phyloP scores from a whole-genome alignment of 2,888 invertebrate genomes.

The Euphydryas editha region DNA sequence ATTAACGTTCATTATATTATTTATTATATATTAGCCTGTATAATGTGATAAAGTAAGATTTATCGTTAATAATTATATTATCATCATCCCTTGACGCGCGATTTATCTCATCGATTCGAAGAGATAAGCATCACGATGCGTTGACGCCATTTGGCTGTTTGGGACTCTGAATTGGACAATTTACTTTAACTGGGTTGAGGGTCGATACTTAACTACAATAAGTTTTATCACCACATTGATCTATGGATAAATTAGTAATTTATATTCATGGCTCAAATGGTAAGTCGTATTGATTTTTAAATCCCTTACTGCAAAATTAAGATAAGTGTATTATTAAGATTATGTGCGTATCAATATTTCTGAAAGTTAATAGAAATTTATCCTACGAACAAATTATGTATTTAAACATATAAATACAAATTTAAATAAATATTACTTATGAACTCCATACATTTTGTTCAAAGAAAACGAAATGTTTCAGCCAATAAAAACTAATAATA shows the following conservation, averaged over 20 bases:
- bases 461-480: neutral
- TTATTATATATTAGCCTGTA: neutral
- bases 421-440: neutral
- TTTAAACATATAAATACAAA: neutral
- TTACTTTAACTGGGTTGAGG: slow-evolving; percentile 70
- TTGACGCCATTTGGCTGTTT: slow-evolving; percentile 78
- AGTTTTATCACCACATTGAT: slow-evolving; percentile 67
- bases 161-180: slow-evolving; percentile 73
- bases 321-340: slow-evolving; percentile 17
- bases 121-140: slow-evolving; percentile 73
- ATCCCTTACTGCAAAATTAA: slow-evolving; percentile 50
- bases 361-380: neutral
- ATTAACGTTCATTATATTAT: neutral
- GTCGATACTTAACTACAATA: slow-evolving; percentile 73
- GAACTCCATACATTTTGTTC: neutral
- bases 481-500: slow-evolving; percentile 39
- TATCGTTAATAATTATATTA: slow-evolving; percentile 31
- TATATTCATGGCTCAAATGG: slow-evolving; percentile 66
- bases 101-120: slow-evolving; percentile 71
- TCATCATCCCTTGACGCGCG: slow-evolving; percentile 65
- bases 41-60: slow-evolving; percentile 4
- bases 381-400: neutral
- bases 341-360: neutral
- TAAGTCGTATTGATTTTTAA: slow-evolving; percentile 54
- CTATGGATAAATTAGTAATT: slow-evolving; percentile 69